phyloP scores from a whole-genome alignment of 2,888 invertebrate genomes.

The Esperia sulphurella region DNA sequence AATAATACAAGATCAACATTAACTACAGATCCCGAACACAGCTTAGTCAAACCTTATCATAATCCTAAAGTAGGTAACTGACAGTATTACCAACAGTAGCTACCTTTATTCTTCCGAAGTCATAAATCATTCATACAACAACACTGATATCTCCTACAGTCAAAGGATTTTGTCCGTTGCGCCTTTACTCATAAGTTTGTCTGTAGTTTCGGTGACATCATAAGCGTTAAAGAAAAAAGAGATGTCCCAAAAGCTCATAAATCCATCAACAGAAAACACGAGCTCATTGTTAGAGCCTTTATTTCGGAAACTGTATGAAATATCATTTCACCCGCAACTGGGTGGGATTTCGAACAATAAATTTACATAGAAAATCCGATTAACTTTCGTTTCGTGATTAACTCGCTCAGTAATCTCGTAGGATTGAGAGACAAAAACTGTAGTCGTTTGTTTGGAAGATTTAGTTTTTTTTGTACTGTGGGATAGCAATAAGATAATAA shows the following conservation, averaged over 20 bases:
- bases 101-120: constrained; percentile 15
- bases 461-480: constrained; percentile 39
- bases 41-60: constrained; percentile 16
- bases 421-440: constrained; percentile 37
- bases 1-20: constrained; percentile 17
- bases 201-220: constrained; percentile 17
- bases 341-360: constrained; percentile 59
- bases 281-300: constrained; percentile 27
- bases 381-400: constrained; percentile 46
- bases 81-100: constrained; percentile 31
- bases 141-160: constrained; percentile 12
- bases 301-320: constrained; percentile 26
- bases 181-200: constrained; percentile 4
- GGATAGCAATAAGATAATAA: constrained; percentile 36
- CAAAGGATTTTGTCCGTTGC: constrained; percentile 18
- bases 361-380: constrained; percentile 65
- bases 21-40: constrained; percentile 18
- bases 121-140: constrained; percentile 31
- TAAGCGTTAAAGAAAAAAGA: constrained; percentile 27
- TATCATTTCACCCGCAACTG: constrained; percentile 31
- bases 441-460: constrained; percentile 36
- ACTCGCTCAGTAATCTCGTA: constrained; percentile 44
- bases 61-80: constrained; percentile 16
- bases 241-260: constrained; percentile 37
- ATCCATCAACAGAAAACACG: constrained; percentile 45